Evolutionary conservation across 2,888 invertebrate genomes (phyloP), one percentile per base, ranked within the genome.

Genomic region (Dicyrtoma fusca): DNA sequence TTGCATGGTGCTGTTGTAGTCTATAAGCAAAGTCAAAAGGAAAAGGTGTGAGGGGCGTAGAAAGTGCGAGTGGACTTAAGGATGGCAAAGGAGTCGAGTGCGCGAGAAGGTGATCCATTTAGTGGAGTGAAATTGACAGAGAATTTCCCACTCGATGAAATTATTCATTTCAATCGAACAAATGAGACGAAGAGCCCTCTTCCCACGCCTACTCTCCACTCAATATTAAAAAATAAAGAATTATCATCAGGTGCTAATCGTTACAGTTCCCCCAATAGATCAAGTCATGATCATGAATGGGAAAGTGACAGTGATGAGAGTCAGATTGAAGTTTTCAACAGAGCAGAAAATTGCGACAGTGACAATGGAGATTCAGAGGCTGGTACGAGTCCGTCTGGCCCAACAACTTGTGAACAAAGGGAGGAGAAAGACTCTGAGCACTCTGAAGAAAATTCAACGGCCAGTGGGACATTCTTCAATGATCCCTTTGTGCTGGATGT

Each of bases 401-500:
- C 34, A 8, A 34, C 34, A 34, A 34, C 34, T 34, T 34, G 3
- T 3, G 34, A 34, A 34, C 34, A 34, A 34, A 34, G 8, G 34
- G 34, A 34, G 34, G 34, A 34, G 34, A 34, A 49, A 17, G 17
- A n/a, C n/a, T n/a, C n/a, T n/a, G n/a, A 13, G 11, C 17, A 49
- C 17, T 49, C 49, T n/a, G 17, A 17, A 11, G 49, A 49, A 11
- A 53, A 53, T 19, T 19, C 5, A 19, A 1, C 53, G 19, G 8
- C 53, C 11, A 53, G 25, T 3, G 19, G 10, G 6, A 19, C 42
- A 23, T 63, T 34, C 19, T 61, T 45, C 42, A 59, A 44, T 61
- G 59, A 69, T 14, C 19, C 61, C 47, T 69, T 69, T 61, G 61
- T 69, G 14, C 64, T 74, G 21, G 53, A 74, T 62, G 72, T 76